phyloP scores from a whole-genome alignment of 2,888 invertebrate genomes.

The Cephonodes hylas region DNA sequence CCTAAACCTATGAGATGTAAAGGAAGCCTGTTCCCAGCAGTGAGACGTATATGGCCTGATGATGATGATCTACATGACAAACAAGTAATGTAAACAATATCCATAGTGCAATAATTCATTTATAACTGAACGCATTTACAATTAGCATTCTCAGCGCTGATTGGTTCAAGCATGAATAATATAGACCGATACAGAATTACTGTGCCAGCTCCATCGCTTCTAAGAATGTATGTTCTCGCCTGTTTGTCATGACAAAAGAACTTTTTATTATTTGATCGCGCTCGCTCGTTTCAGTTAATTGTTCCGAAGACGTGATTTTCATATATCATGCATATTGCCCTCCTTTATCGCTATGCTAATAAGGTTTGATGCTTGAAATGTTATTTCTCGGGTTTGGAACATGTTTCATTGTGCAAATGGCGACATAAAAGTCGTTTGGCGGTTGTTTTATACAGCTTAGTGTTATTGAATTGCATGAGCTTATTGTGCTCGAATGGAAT shows the following conservation, averaged over 20 bases:
- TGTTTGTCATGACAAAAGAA: slow-evolving; percentile 74
- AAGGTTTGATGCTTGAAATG: slow-evolving; percentile 23
- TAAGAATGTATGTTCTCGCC: slow-evolving; percentile 55
- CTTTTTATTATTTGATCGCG: slow-evolving; percentile 77
- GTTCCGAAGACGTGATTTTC: slow-evolving; percentile 77
- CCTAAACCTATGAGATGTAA: too few species aligned
- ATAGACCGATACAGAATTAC: slow-evolving; percentile 51
- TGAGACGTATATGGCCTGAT: too few species aligned
- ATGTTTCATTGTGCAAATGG: slow-evolving; percentile 16
- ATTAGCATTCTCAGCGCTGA: slow-evolving; percentile 41
- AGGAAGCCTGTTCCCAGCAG: too few species aligned
- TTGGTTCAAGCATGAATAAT: slow-evolving; percentile 53
- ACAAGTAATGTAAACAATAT: too few species aligned
- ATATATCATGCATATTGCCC: slow-evolving; percentile 75
- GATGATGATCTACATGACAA: too few species aligned
- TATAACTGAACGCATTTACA: slow-evolving; percentile 57
- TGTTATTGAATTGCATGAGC: slow-evolving; percentile 2
- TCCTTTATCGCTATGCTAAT: slow-evolving; percentile 75
- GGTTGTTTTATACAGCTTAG: slow-evolving; percentile 11
- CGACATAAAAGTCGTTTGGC: slow-evolving; percentile 18
- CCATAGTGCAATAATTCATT: slow-evolving; percentile 26
- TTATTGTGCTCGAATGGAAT: neutral
- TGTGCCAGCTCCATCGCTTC: slow-evolving; percentile 59
- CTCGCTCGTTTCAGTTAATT: slow-evolving; percentile 74
- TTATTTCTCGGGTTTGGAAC: slow-evolving; percentile 14